A percentile compares a stretch with the other conserved stretches of the same genome.
Evolutionary conservation across 2,888 invertebrate species (phyloP).

Genomic region (Rutpela maculata): DNA sequence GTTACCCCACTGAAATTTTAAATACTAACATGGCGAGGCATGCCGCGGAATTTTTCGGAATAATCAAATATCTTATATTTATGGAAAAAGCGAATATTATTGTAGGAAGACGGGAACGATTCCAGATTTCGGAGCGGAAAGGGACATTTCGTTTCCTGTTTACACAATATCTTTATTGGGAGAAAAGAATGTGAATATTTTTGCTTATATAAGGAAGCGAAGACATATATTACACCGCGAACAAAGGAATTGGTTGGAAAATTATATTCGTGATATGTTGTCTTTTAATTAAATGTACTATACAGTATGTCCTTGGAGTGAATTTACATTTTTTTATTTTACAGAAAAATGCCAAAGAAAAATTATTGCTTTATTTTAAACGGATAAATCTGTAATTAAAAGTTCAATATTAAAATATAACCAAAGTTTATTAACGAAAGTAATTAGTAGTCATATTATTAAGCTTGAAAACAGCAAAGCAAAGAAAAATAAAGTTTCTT

Average conservation of each 20-base stretch:
- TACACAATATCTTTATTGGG: conserved; percentile 34
- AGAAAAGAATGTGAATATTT: conserved; percentile 40
- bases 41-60: background rate
- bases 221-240: background rate
- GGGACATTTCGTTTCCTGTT: conserved; percentile 36
- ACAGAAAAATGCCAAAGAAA: too few relatives aligned
- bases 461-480: too few relatives aligned
- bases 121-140: conserved; percentile 26
- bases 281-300: too few relatives aligned
- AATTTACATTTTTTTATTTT: too few relatives aligned
- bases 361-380: too few relatives aligned
- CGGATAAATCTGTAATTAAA: too few relatives aligned
- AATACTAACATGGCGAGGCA: background rate
- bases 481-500: too few relatives aligned
- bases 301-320: too few relatives aligned
- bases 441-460: too few relatives aligned
- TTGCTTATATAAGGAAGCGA: conserved; percentile 22
- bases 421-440: too few relatives aligned
- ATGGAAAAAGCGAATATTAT: conserved; percentile 26
- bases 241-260: background rate
- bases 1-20: conserved; percentile 3
- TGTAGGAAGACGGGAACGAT: conserved; percentile 16
- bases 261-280: background rate
- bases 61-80: conserved; percentile 24
- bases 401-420: too few relatives aligned